These are phyloP conservation scores for Eolophus roseicapilla DNA, from an alignment of 2,113 vertebrate species.

Conservation along the genomic window DNA sequence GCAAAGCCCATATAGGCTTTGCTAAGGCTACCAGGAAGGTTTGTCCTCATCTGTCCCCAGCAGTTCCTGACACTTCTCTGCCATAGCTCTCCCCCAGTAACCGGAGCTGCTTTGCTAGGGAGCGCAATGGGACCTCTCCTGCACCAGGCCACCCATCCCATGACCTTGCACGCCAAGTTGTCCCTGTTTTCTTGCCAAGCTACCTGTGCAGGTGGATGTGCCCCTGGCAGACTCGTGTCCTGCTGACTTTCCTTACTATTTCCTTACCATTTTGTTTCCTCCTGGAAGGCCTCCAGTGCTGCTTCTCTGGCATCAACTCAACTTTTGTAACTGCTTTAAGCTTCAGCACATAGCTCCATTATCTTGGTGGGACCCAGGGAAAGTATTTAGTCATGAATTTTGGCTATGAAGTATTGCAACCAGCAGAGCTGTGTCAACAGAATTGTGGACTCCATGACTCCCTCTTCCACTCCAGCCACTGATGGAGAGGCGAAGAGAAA, in stretches of 20 bases:
- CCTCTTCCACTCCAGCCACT: neutral
- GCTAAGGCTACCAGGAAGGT: neutral
- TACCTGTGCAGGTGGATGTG: neutral
- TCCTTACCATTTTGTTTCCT: neutral
- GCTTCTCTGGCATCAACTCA: neutral
- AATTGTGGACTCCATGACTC: neutral
- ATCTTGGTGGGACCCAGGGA: fast-evolving
- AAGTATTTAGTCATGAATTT: neutral
- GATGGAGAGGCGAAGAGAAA: neutral
- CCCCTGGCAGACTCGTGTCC: neutral
- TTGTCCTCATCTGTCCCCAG: neutral
- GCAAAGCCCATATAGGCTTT: neutral
- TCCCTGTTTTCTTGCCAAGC: neutral
- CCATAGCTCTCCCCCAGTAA: neutral
- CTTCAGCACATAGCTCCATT: neutral
- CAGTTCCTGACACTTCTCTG: neutral
- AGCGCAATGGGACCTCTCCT: neutral
- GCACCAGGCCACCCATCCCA: neutral
- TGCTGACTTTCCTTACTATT: neutral
- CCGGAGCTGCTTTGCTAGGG: neutral
- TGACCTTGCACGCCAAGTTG: neutral
- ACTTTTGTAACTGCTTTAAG: neutral
- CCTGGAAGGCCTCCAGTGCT: neutral
- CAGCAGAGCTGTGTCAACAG: neutral
- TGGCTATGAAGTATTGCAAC: neutral